Evolutionary conservation across 2,113 vertebrate species (phyloP), one percentile per base, ranked within the genome.

Genomic region (Gobius niger): DNA sequence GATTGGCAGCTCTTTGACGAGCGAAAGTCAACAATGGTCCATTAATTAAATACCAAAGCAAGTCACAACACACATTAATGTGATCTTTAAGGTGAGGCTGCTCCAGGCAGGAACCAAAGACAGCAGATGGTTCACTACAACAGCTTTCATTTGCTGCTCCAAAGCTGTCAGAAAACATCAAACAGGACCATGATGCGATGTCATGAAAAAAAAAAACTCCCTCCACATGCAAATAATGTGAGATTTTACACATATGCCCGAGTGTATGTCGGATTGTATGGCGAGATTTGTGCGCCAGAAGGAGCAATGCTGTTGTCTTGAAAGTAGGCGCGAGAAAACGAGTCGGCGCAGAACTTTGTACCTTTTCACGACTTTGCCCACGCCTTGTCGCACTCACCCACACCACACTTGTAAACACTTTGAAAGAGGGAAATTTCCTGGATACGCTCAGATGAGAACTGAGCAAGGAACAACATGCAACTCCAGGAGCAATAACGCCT

Each of bases 291-390:
- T 40, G 52, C 57, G 68, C 40, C 75, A 77, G 64, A 68, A 47
- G 68, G 79, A 71, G 73, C 79, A 70, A 53, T 78, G 65, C 24
- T 13, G 66, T 56, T 13, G 42, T 76, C 73, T 67, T 1, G 10
- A 24, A 24, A 54, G 50, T 52, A 16, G 52, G 24, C 9, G 24
- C 49, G 65, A 78, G 70, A 77, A 63, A 75, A 74, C 73, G 56
- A 78, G 77, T 76, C 72, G 77, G 82, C 76, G 77, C 69, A 80
- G 70, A 81, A 62, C 78, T 73, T 80, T 72, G 82, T 84, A 80
- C 83, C 77, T 85, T 78, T 72, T 76, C 79, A 81, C 81, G 53
- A 84, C 65, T 77, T 34, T 85, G 75, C 66, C 50, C 44, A 73
- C 12, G 49, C 67, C 44, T 84, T 77, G 80, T 64, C 74, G 54